Conservation (phyloP, 2,797 vertebrate genomes). For the Coregonus sp. region DNA sequence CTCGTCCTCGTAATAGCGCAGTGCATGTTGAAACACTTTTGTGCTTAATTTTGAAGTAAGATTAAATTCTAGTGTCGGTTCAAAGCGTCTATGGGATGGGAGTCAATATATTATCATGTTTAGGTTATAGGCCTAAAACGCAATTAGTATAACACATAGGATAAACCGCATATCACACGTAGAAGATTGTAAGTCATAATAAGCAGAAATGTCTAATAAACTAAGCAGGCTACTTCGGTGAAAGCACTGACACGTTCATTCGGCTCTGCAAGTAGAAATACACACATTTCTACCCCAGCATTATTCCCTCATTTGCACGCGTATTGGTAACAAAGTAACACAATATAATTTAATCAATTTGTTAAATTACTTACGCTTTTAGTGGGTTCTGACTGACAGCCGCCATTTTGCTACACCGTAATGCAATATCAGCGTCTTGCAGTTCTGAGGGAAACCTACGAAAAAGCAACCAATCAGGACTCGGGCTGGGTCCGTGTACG, state of each 20-base stretch:
- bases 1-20: slow-evolving; percentile 37
- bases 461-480: slow-evolving; percentile 80
- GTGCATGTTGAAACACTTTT: slow-evolving; percentile 50
- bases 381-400: slow-evolving; percentile 99
- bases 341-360: slow-evolving; percentile 60
- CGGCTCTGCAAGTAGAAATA: slow-evolving; percentile 68
- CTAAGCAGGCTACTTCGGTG: slow-evolving; percentile 69
- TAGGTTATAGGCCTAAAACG: not conserved
- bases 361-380: slow-evolving; percentile 96
- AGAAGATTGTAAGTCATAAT: slow-evolving; percentile 40
- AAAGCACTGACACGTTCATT: not conserved
- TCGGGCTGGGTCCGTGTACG: slow-evolving; percentile 70
- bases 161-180: slow-evolving; percentile 43
- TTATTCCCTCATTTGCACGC: slow-evolving; percentile 45
- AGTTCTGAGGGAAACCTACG: slow-evolving; percentile 95
- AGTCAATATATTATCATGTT: not conserved
- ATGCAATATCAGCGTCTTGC: slow-evolving; percentile 97
- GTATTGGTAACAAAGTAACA: slow-evolving; percentile 62
- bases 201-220: slow-evolving; percentile 58
- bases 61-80: slow-evolving; percentile 37
- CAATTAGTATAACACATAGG: not conserved
- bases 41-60: slow-evolving; percentile 65
- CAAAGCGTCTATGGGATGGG: not conserved
- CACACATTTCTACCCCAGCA: slow-evolving; percentile 70
- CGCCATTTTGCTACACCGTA: slow-evolving; percentile 99